Evolutionary conservation across 1,140 invertebrate species (phyloP).

Genomic region (Mya arenaria): DNA sequence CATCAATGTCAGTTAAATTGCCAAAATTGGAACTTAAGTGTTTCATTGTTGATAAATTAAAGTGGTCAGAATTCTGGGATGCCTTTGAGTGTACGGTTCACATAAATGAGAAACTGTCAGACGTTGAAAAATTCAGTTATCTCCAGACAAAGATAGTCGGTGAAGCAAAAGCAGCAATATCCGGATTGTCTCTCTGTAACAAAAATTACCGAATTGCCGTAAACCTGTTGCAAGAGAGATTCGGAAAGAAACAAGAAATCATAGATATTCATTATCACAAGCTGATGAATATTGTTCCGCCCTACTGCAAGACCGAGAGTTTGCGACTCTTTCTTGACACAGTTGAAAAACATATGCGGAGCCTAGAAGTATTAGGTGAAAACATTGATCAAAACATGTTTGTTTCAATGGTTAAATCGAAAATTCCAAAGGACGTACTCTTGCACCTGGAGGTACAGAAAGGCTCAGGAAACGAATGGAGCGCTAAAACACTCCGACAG

Average conservation of each 20-base stretch:
- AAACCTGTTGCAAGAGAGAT: neutral
- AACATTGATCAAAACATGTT: conserved; percentile 9
- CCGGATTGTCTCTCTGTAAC: neutral
- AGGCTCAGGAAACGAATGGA: neutral
- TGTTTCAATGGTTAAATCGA: conserved; percentile 5
- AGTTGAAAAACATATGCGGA: conserved; percentile 6
- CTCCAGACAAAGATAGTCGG: neutral
- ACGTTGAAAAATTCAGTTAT: conserved; percentile 5
- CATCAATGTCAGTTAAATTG: neutral
- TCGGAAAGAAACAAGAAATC: conserved; percentile 16
- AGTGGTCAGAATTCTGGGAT: conserved; percentile 7
- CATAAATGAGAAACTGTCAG: neutral
- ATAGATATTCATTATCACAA: neutral
- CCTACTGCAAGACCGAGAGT: neutral
- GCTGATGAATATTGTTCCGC: conserved; percentile 1
- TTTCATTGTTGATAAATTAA: conserved; percentile 1
- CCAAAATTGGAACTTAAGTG: neutral
- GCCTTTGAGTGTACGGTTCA: neutral
- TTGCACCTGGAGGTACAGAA: conserved; percentile 5
- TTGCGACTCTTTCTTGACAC: neutral
- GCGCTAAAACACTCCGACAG: neutral
- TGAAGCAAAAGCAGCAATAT: neutral
- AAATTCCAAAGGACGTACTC: neutral
- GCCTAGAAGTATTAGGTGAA: neutral
- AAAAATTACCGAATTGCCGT: neutral